phyloP scores from a whole-genome alignment of 1,140 invertebrate genomes.

The Platorchestia sp. region DNA sequence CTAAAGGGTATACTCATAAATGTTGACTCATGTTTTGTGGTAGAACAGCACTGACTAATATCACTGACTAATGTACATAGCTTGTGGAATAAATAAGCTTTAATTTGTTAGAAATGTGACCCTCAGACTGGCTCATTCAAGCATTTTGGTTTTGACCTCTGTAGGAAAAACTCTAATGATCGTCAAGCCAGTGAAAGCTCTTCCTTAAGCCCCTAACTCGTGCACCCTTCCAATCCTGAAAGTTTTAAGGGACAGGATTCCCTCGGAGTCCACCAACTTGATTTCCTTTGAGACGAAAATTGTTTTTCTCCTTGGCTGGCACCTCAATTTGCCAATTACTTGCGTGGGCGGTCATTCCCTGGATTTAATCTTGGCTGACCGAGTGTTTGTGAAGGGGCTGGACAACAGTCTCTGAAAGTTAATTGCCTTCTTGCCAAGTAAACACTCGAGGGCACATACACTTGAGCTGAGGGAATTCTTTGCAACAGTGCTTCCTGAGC shows the following conservation, averaged over 20 bases:
- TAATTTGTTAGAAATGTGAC: too few relatives aligned
- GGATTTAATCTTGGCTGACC: constrained; percentile 45
- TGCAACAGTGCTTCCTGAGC: neutral
- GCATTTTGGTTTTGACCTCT: neutral
- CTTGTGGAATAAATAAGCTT: too few relatives aligned
- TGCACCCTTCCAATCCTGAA: constrained; percentile 44
- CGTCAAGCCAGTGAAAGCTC: neutral
- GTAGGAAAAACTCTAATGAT: neutral
- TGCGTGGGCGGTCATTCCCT: constrained; percentile 39
- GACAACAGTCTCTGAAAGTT: constrained; percentile 38
- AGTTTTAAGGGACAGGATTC: neutral
- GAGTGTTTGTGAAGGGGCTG: constrained; percentile 48
- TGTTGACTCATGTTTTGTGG: too few relatives aligned
- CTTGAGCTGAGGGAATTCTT: constrained; percentile 1
- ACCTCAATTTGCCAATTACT: constrained; percentile 52
- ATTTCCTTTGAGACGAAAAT: constrained; percentile 49
- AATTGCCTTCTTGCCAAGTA: constrained; percentile 39
- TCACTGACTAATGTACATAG: too few relatives aligned
- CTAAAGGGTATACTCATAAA: too few relatives aligned
- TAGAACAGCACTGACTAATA: too few relatives aligned
- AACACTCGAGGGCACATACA: constrained; percentile 40
- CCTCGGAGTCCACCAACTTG: constrained; percentile 32
- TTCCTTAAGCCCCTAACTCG: neutral
- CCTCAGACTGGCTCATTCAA: neutral
- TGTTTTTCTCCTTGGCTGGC: constrained; percentile 54